phyloP scores from a whole-genome alignment of 2,888 invertebrate genomes.

The Xestia ashworthii region DNA sequence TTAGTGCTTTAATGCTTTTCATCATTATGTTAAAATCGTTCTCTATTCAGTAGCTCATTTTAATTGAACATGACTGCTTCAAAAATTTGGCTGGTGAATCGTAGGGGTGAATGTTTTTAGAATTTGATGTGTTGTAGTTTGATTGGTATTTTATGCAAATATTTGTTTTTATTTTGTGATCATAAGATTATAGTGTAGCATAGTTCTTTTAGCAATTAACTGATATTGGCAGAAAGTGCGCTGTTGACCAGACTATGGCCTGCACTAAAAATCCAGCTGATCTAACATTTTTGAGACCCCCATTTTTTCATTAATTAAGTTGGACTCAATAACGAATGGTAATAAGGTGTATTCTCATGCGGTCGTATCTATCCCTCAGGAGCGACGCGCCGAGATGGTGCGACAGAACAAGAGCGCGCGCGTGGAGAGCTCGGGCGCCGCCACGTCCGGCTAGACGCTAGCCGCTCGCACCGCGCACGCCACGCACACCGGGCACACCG shows the following conservation, averaged over 20 bases:
- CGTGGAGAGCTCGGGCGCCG: slow-evolving; percentile 90
- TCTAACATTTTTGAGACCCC: background rate
- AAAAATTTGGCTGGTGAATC: background rate
- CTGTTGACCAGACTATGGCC: background rate
- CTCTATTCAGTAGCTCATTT: slow-evolving; percentile 24
- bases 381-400: slow-evolving; percentile 97
- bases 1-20: slow-evolving; percentile 23
- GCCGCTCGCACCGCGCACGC: slow-evolving; percentile 48
- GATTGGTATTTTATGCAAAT: background rate
- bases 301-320: background rate
- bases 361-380: slow-evolving; percentile 89
- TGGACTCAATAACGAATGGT: background rate
- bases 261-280: background rate
- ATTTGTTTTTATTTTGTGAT: background rate
- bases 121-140: slow-evolving; percentile 12
- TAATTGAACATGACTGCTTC: slow-evolving; percentile 25
- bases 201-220: background rate
- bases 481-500: slow-evolving; percentile 44
- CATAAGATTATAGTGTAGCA: background rate
- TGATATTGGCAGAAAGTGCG: background rate
- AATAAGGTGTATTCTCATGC: background rate
- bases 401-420: slow-evolving; percentile 96
- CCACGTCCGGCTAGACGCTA: slow-evolving; percentile 86
- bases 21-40: slow-evolving; percentile 18
- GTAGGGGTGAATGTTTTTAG: background rate